Evolutionary conservation across 2,888 invertebrate species (phyloP).

Genomic region (Malthinus flaveolus): DNA sequence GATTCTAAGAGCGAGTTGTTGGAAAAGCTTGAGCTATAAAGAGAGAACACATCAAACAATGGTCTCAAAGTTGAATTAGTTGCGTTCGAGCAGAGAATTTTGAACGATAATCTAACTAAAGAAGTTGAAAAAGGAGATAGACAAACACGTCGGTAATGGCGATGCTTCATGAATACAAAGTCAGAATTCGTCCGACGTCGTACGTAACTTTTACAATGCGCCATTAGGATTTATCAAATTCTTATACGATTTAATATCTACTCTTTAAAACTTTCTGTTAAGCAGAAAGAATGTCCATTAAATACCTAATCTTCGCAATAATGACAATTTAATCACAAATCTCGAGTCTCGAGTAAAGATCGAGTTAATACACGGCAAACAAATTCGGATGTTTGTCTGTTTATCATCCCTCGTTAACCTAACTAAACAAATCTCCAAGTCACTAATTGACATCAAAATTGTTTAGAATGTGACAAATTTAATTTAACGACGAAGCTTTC

Average conservation of each 20-base stretch:
- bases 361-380: no score
- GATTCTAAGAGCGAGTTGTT: slow-evolving; percentile 36
- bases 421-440: no score
- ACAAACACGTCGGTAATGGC: slow-evolving; percentile 33
- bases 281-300: no score
- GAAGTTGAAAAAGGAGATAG: slow-evolving; percentile 47
- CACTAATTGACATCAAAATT: no score
- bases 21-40: slow-evolving; percentile 26
- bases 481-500: no score
- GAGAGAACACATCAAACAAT: slow-evolving; percentile 48
- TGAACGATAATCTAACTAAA: slow-evolving; percentile 54
- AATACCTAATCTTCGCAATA: no score
- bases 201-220: slow-evolving; percentile 24
- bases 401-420: no score
- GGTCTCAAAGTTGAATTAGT: slow-evolving; percentile 57
- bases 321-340: no score
- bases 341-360: no score
- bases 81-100: slow-evolving; percentile 56
- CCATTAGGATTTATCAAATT: slow-evolving; percentile 18
- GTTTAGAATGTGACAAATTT: no score
- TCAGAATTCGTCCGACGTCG: slow-evolving; percentile 20
- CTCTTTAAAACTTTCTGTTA: no score
- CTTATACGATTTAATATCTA: background rate
- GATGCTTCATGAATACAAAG: slow-evolving; percentile 33
- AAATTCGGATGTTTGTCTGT: no score